Conservation (phyloP, 2,797 vertebrate species). For the Anguilla megastoma region DNA sequence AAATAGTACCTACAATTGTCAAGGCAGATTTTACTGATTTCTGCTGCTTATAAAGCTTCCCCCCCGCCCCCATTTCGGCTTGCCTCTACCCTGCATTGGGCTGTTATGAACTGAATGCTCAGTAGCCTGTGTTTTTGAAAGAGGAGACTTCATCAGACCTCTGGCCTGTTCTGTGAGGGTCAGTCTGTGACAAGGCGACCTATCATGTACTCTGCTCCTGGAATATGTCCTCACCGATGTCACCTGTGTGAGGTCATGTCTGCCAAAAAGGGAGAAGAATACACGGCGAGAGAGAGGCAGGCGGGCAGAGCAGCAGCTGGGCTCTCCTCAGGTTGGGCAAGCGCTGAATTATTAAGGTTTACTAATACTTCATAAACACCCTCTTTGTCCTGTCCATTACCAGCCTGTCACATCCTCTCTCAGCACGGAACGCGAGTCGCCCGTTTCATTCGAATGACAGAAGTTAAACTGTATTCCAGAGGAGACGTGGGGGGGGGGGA, state of each 20-base stretch:
- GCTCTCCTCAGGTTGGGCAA: slow-evolving; percentile 59
- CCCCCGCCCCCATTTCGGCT: background rate
- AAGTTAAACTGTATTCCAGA: slow-evolving; percentile 76
- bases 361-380: slow-evolving; percentile 78
- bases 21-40: background rate
- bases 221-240: background rate
- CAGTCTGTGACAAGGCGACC: background rate
- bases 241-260: background rate
- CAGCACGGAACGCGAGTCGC: slow-evolving; percentile 61
- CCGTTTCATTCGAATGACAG: slow-evolving; percentile 73
- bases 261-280: slow-evolving; percentile 26
- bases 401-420: slow-evolving; percentile 73
- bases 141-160: background rate
- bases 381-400: slow-evolving; percentile 78
- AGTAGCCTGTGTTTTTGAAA: background rate
- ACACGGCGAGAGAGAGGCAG: slow-evolving; percentile 39
- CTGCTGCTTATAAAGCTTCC: background rate
- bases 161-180: background rate
- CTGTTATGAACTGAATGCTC: background rate
- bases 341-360: slow-evolving; percentile 80
- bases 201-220: background rate
- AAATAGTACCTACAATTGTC: background rate
- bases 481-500: slow-evolving; percentile 53
- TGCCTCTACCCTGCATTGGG: background rate
- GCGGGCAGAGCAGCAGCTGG: slow-evolving; percentile 39